Conservation (phyloP, 1,140 invertebrate genomes). For the Drosophila pruinosa region DNA sequence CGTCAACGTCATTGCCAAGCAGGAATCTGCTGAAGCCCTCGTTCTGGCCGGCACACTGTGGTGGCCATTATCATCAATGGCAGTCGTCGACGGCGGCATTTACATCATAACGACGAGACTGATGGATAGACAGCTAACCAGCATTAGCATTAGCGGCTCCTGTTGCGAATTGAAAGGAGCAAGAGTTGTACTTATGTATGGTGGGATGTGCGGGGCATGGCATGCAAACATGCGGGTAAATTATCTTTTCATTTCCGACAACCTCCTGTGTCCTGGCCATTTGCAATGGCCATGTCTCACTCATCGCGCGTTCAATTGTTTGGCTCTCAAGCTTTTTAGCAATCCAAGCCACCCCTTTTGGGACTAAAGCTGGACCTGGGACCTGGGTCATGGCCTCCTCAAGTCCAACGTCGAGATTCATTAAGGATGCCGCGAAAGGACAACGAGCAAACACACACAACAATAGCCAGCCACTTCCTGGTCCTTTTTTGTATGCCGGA, state of each 20-base stretch:
- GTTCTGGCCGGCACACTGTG: slow-evolving; percentile 6
- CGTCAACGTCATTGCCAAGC: background rate
- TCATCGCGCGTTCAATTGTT: slow-evolving; percentile 46
- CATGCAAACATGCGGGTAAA: slow-evolving; percentile 71
- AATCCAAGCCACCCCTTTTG: slow-evolving; percentile 2
- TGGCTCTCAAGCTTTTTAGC: slow-evolving; percentile 37
- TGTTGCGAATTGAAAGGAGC: too few relatives aligned
- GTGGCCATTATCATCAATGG: slow-evolving; percentile 46
- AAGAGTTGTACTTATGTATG: too few relatives aligned
- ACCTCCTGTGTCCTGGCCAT: slow-evolving; percentile 22
- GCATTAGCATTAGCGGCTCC: slow-evolving; percentile 75
- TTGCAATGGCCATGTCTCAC: slow-evolving; percentile 43
- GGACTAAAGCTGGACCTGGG: too few relatives aligned
- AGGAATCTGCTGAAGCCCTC: background rate
- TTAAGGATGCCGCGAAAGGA: slow-evolving; percentile 33
- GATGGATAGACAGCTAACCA: slow-evolving; percentile 78
- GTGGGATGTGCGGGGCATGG: background rate
- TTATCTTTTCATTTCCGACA: slow-evolving; percentile 79
- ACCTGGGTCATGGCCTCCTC: background rate
- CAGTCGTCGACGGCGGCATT: slow-evolving; percentile 41
- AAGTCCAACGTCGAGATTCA: slow-evolving; percentile 34
- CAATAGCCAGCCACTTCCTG: slow-evolving; percentile 11
- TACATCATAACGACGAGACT: slow-evolving; percentile 71
- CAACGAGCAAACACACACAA: slow-evolving; percentile 13
- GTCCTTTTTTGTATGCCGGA: too few relatives aligned